phyloP scores from a whole-genome alignment of 1,140 invertebrate species.

The Lepidurus apus region DNA sequence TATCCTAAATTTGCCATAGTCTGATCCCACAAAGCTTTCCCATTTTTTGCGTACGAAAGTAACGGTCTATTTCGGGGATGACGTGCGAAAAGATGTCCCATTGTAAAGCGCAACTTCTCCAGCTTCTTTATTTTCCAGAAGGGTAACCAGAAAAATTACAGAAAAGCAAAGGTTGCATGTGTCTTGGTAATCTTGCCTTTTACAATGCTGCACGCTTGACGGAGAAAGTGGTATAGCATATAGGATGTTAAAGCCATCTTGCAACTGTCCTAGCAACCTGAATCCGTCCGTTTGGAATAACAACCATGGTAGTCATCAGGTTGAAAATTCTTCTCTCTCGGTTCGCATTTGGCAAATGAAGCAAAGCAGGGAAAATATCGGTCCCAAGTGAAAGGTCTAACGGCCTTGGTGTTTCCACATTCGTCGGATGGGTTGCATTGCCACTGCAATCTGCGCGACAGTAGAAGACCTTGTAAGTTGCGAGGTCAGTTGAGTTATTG shows the following conservation, averaged over 20 bases:
- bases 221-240: neutral
- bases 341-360: neutral
- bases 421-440: neutral
- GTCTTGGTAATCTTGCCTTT: neutral
- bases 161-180: neutral
- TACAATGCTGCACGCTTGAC: neutral
- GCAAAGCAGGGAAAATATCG: neutral
- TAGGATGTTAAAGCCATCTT: neutral
- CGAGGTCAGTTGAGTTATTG: neutral
- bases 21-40: too few species aligned
- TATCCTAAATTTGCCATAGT: too few species aligned
- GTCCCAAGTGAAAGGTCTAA: conserved; percentile 2
- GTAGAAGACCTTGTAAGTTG: neutral
- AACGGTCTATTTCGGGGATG: neutral
- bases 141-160: too few species aligned
- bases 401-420: neutral
- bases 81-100: neutral
- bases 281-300: neutral
- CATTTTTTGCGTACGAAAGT: neutral
- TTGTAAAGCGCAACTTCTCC: neutral
- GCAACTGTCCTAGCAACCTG: neutral
- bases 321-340: neutral
- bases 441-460: neutral
- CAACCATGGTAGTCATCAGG: neutral
- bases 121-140: neutral